These are phyloP conservation scores for Apamea monoglypha DNA, from an alignment of 2,888 invertebrate species.

Conservation along the genomic window DNA sequence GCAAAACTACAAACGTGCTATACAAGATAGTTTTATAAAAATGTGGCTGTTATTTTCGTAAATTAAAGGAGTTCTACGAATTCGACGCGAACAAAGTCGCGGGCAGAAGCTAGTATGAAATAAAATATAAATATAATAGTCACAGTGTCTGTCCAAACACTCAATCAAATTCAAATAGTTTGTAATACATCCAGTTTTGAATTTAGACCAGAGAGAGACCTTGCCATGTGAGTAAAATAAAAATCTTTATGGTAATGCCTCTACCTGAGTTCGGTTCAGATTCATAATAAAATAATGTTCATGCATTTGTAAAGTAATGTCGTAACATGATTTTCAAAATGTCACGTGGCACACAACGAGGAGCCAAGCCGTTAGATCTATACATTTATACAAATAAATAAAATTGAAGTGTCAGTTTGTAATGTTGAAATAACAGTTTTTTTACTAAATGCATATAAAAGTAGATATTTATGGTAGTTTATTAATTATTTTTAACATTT, in stretches of 20 bases:
- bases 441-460: not conserved
- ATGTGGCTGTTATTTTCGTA: not conserved
- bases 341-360: constrained; percentile 83
- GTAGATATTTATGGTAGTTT: too few species aligned
- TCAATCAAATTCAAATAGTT: constrained; percentile 61
- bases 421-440: not conserved
- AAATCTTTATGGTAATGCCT: constrained; percentile 79
- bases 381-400: not conserved
- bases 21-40: not conserved
- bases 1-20: not conserved
- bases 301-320: constrained; percentile 78
- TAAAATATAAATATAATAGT: not conserved
- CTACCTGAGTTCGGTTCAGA: constrained; percentile 76
- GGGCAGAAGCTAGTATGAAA: not conserved
- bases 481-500: too few species aligned
- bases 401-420: not conserved
- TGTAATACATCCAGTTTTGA: constrained; percentile 64
- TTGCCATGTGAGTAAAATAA: constrained; percentile 73
- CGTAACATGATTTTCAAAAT: constrained; percentile 73
- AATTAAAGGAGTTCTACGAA: not conserved
- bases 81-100: not conserved
- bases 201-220: constrained; percentile 68
- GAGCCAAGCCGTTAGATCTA: constrained; percentile 61
- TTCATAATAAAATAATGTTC: constrained; percentile 85
- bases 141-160: not conserved